Conservation (phyloP, 2,113 vertebrate genomes). For the Seriola quinqueradiata region DNA sequence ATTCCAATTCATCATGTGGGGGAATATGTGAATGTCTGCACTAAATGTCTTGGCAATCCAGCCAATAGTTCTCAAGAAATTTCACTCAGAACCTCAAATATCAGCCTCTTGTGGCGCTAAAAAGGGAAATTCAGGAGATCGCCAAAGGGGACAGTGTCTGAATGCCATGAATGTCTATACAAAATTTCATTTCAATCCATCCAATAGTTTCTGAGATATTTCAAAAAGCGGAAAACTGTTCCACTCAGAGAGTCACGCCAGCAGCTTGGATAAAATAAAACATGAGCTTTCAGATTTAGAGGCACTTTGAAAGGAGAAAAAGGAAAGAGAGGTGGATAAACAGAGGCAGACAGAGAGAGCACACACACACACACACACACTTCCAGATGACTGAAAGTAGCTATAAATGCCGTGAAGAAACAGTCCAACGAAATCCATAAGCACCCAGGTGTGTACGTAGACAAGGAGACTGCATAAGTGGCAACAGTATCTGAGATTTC, state of each 20-base stretch:
- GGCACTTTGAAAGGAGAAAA: slow-evolving; percentile 2
- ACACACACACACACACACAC: not conserved
- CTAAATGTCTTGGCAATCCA: not conserved
- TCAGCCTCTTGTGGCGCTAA: not conserved
- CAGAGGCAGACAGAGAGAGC: slow-evolving; percentile 8
- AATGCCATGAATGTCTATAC: not conserved
- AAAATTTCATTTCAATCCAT: not conserved
- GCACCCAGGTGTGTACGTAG: slow-evolving; percentile 53
- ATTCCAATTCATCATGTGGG: not conserved
- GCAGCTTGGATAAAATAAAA: not conserved
- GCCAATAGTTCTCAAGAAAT: not conserved
- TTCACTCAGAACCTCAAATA: not conserved
- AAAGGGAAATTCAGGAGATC: not conserved
- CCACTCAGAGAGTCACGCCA: not conserved
- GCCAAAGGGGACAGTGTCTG: no score
- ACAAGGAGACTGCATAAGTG: slow-evolving; percentile 39
- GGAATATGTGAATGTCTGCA: not conserved
- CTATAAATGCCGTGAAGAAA: slow-evolving; percentile 47
- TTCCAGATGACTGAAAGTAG: slow-evolving; percentile 47
- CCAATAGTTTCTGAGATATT: not conserved
- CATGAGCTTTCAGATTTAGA: not conserved
- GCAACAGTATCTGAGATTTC: slow-evolving; percentile 54
- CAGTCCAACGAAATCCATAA: slow-evolving; percentile 17
- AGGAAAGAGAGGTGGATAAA: slow-evolving; percentile 29
- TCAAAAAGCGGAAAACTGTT: not conserved